Conservation (phyloP, 2,113 vertebrate genomes). For the Corvus hawaiiensis region DNA sequence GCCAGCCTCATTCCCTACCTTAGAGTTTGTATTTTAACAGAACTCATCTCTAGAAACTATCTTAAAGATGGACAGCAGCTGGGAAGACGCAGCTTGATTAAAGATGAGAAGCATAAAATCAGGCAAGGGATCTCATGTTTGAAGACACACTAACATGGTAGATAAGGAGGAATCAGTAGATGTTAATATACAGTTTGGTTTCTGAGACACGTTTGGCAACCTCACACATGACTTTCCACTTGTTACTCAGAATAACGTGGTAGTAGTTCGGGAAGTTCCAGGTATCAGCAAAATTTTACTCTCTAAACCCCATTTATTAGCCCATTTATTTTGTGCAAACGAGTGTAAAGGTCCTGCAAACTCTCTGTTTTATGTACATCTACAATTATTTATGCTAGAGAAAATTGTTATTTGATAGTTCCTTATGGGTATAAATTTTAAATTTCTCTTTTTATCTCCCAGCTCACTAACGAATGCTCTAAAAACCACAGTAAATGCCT, state of each 20-base stretch:
- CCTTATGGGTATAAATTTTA: neutral
- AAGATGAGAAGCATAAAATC: constrained; percentile 47
- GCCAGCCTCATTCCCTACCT: neutral
- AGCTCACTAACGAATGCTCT: neutral
- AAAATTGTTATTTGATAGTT: neutral
- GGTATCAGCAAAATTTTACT: neutral
- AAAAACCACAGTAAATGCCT: neutral
- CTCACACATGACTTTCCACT: neutral
- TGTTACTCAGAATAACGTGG: neutral
- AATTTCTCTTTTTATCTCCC: neutral
- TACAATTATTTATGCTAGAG: neutral
- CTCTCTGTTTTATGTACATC: neutral
- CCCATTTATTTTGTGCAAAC: neutral
- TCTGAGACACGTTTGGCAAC: constrained; percentile 15
- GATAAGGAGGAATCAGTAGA: constrained; percentile 55
- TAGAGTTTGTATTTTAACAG: neutral
- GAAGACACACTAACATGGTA: constrained; percentile 36
- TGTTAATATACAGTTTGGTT: constrained; percentile 9
- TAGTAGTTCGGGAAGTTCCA: neutral
- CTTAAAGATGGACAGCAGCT: constrained; percentile 50
- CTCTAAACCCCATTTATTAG: neutral
- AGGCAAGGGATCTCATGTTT: constrained; percentile 32
- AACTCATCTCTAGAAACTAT: neutral
- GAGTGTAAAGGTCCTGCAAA: neutral
- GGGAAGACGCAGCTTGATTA: constrained; percentile 47